Conservation (phyloP, 2,888 invertebrate species). For the Villa cingulata region DNA sequence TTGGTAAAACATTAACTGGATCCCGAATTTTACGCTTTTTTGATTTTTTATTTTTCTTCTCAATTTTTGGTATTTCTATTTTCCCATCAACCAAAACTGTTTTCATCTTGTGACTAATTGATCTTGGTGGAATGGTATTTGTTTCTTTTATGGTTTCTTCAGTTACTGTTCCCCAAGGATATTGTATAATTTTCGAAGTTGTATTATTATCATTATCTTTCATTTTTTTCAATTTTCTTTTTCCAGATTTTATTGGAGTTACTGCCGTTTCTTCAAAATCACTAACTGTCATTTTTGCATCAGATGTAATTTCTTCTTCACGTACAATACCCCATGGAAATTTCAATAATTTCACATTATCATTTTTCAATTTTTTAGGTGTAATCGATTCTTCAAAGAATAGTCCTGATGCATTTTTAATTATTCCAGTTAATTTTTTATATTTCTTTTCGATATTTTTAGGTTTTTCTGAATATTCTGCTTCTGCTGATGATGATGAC, state of each 20-base stretch:
- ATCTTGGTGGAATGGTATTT: background rate
- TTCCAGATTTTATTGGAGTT: background rate
- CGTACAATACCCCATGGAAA: constrained; percentile 24
- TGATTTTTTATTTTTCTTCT: constrained; percentile 1
- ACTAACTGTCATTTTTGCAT: background rate
- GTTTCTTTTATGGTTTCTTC: constrained; percentile 21
- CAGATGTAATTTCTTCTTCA: constrained; percentile 26
- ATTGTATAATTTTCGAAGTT: background rate
- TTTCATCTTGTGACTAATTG: constrained; percentile 19
- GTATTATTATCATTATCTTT: background rate
- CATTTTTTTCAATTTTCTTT: background rate
- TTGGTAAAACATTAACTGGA: constrained; percentile 14
- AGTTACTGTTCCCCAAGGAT: background rate
- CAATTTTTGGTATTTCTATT: constrained; percentile 10
- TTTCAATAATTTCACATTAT: constrained; percentile 6
- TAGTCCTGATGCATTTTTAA: constrained; percentile 5
- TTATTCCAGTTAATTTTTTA: background rate
- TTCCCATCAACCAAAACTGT: constrained; percentile 14
- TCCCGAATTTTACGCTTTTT: constrained; percentile 16
- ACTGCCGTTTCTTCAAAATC: constrained; percentile 5
- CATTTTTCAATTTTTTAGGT: background rate
- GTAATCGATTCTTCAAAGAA: constrained; percentile 1
- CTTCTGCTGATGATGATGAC: too few species aligned
- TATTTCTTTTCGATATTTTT: background rate
- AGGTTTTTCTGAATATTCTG: too few species aligned